Evolutionary conservation across 2,113 vertebrate species (phyloP).

Genomic region (Chaetodon auriga): DNA sequence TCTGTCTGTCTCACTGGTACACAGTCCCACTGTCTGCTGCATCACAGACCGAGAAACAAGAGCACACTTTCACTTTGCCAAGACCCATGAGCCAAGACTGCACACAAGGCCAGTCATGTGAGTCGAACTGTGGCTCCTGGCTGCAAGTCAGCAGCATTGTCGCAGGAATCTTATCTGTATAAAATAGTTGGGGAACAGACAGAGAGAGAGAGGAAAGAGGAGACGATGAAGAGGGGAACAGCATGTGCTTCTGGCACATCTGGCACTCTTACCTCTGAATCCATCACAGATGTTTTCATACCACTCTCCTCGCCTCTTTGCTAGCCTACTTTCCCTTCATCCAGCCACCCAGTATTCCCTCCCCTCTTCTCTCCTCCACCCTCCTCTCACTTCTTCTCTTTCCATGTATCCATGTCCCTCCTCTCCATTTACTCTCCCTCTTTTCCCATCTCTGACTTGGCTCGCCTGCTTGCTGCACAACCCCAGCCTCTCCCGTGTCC

Average conservation of each 20-base stretch:
- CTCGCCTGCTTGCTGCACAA: constrained; percentile 12
- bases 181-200: constrained; percentile 31
- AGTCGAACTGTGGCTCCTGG: constrained; percentile 23
- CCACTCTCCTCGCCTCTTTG: constrained; percentile 50
- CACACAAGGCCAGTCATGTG: background rate
- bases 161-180: background rate
- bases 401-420: constrained; percentile 15
- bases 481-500: constrained; percentile 14
- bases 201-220: constrained; percentile 12
- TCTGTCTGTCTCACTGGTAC: constrained; percentile 51
- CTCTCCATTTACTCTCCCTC: constrained; percentile 2
- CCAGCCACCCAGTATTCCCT: constrained; percentile 17
- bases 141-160: background rate
- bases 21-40: constrained; percentile 39
- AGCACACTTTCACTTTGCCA: constrained; percentile 32
- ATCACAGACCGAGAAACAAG: constrained; percentile 50
- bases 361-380: constrained; percentile 28
- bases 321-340: constrained; percentile 49
- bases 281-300: constrained; percentile 80
- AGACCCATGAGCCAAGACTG: constrained; percentile 17
- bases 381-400: constrained; percentile 16
- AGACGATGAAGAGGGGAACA: constrained; percentile 73
- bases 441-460: constrained; percentile 41
- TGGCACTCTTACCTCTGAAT: constrained; percentile 60
- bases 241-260: constrained; percentile 78